Conservation (phyloP, 2,113 vertebrate species). For the Eurypyga helias region DNA sequence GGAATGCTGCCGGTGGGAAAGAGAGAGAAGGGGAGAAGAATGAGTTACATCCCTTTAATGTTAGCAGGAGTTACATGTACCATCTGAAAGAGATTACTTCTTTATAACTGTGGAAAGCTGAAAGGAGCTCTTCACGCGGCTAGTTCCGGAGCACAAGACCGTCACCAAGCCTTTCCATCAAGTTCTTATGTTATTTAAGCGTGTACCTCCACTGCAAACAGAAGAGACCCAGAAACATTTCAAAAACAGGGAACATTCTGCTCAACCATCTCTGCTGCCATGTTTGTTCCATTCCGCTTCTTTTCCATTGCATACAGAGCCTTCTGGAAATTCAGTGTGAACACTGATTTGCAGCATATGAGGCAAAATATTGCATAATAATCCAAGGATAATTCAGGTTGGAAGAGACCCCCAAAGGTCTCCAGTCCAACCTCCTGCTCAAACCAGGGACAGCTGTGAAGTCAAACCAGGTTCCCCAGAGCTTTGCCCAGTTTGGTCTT, state of each 20-base stretch:
- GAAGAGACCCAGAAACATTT: background rate
- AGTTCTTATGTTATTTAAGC: background rate
- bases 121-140: background rate
- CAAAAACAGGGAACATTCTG: background rate
- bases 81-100: background rate
- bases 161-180: background rate
- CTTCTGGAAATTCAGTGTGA: background rate
- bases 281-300: background rate
- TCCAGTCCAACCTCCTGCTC: background rate
- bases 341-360: background rate
- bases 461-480: background rate
- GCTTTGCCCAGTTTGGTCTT: background rate
- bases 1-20: background rate
- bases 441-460: background rate
- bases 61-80: conserved; percentile 21
- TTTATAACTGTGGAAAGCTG: background rate
- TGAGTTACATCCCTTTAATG: conserved; percentile 22
- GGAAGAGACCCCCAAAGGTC: background rate
- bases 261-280: background rate
- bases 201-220: background rate
- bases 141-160: background rate
- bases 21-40: background rate
- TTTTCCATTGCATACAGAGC: background rate
- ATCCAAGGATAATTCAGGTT: background rate
- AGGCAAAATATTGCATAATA: background rate